Conservation (phyloP, 2,888 invertebrate species). For the Bellardia pandia region DNA sequence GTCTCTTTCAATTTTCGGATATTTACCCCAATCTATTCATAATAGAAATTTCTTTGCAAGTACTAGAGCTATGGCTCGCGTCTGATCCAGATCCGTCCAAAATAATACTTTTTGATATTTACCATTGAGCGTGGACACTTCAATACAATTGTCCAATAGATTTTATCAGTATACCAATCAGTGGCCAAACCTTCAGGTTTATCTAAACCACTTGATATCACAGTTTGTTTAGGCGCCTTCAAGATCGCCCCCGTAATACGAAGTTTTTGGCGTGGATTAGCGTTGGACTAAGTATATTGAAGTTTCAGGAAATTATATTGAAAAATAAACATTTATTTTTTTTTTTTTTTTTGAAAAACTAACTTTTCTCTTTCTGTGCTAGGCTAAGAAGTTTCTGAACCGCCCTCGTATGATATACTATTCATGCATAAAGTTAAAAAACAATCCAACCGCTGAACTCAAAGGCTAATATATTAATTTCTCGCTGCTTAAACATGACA, state of each 20-base stretch:
- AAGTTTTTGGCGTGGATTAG: too few relatives aligned
- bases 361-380: too few relatives aligned
- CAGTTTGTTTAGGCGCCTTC: conserved; percentile 82
- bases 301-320: too few relatives aligned
- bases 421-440: too few relatives aligned
- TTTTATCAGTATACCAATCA: conserved; percentile 95
- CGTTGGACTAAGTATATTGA: too few relatives aligned
- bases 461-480: too few relatives aligned
- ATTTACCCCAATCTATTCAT: conserved; percentile 98
- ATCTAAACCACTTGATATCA: conserved; percentile 88
- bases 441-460: too few relatives aligned
- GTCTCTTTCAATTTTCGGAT: conserved; percentile 94
- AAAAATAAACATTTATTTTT: too few relatives aligned
- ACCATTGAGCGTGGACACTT: conserved; percentile 93
- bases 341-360: too few relatives aligned
- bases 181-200: conserved; percentile 96
- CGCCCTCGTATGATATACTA: too few relatives aligned
- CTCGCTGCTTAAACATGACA: too few relatives aligned
- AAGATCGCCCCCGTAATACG: conserved; percentile 77
- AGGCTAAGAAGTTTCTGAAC: too few relatives aligned
- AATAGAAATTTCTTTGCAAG: conserved; percentile 93
- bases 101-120: conserved; percentile 92
- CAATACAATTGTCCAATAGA: conserved; percentile 96
- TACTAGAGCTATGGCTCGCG: conserved; percentile 92
- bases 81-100: conserved; percentile 95